Evolutionary conservation across 2,113 vertebrate genomes (phyloP).

Genomic region (Callocephalon fimbriatum): DNA sequence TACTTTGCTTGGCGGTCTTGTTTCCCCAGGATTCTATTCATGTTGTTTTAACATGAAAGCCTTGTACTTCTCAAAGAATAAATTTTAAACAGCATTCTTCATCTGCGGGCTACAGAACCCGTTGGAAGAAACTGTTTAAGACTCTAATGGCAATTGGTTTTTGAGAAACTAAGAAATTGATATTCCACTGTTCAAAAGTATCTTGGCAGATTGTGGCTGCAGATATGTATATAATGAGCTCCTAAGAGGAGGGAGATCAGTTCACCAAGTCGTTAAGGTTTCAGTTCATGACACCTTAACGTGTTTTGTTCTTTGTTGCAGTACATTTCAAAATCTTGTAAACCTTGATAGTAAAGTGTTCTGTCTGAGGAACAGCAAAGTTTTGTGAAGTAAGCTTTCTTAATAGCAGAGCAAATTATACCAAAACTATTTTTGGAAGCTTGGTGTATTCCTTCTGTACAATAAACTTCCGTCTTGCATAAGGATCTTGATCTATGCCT

Average conservation of each 20-base stretch:
- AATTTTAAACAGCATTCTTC: neutral
- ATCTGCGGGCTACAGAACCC: neutral
- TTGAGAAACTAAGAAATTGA: neutral
- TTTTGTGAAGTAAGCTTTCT: slow-evolving; percentile 42
- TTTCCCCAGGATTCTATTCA: neutral
- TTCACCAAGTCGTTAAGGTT: neutral
- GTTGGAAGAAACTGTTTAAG: neutral
- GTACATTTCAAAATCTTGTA: slow-evolving; percentile 40
- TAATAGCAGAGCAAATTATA: neutral
- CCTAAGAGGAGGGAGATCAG: neutral
- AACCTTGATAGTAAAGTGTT: neutral
- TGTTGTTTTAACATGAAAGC: slow-evolving; percentile 8
- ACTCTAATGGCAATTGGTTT: neutral
- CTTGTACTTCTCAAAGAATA: neutral
- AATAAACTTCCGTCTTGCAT: slow-evolving; percentile 61
- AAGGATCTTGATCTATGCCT: neutral
- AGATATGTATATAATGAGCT: neutral
- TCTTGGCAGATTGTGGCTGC: neutral
- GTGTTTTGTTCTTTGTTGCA: slow-evolving; percentile 1
- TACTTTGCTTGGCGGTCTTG: neutral
- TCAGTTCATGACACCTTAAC: neutral
- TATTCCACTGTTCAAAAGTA: neutral
- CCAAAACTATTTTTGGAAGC: slow-evolving; percentile 33
- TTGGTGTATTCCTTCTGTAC: slow-evolving; percentile 38
- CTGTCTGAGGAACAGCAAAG: neutral